phyloP scores from a whole-genome alignment of 1,140 invertebrate genomes.

The Drosophila bocki region DNA sequence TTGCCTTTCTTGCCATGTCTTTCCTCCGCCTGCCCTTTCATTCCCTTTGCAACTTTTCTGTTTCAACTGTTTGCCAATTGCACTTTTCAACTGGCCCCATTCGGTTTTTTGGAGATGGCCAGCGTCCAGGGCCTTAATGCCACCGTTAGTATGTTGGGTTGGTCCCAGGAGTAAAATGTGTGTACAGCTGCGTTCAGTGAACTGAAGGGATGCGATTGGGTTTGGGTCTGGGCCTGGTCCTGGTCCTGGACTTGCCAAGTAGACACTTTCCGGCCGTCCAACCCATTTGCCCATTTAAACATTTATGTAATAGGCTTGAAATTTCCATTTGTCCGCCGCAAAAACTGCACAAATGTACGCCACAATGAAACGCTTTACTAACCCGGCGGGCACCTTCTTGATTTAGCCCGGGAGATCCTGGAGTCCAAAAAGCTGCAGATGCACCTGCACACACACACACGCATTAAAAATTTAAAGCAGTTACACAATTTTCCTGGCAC shows the following conservation, averaged over 20 bases:
- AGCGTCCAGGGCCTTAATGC: conserved; percentile 39
- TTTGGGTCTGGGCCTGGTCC: not conserved
- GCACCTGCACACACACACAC: conserved; percentile 50
- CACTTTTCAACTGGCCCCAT: conserved; percentile 78
- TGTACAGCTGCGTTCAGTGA: conserved; percentile 74
- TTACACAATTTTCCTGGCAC: conserved; percentile 53
- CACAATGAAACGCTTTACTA: conserved; percentile 40
- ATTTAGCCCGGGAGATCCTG: not conserved
- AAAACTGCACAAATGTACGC: conserved; percentile 60
- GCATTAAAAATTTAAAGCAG: conserved; percentile 72
- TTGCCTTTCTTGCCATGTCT: conserved; percentile 48
- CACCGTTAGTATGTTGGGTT: conserved; percentile 37
- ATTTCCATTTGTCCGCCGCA: conserved; percentile 74
- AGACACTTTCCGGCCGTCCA: conserved; percentile 57
- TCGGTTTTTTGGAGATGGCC: conserved; percentile 45
- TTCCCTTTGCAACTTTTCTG: conserved; percentile 44
- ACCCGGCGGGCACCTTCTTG: conserved; percentile 20
- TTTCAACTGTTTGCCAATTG: conserved; percentile 69
- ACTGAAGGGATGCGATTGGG: conserved; percentile 51
- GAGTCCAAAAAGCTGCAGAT: conserved; percentile 10
- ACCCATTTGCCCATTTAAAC: conserved; percentile 74
- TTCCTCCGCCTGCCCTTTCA: conserved; percentile 1
- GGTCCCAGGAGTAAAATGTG: conserved; percentile 67
- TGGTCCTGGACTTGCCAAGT: conserved; percentile 29
- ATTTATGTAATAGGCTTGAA: conserved; percentile 81